Evolutionary conservation across 1,140 invertebrate genomes (phyloP), one percentile per base, ranked within the genome.

Genomic region (Eriocheir sinensis): DNA sequence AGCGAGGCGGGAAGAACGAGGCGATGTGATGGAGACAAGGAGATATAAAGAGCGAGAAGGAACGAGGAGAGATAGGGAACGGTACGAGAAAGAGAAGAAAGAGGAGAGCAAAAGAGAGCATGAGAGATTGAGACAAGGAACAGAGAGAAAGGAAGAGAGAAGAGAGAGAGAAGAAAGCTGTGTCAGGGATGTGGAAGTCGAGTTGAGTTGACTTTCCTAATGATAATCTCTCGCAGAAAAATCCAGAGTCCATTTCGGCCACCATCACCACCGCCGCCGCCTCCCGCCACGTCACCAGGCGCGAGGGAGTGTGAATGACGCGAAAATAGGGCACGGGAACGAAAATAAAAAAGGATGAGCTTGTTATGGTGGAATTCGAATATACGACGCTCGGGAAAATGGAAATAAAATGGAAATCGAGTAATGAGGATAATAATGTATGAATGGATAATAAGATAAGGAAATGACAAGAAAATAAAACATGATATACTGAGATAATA

Each of bases 111-210:
- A 53, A 38, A 53, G 81, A 53, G 89, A 30, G 89, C 30, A 21
- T 21, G 40, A 30, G 32, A 53, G 41, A n/a, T 15, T 0, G n/a
- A 3, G 15, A n/a, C 17, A 15, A 89, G 40, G 27, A 21, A 34
- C 0, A 85, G 91, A 86, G 41, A 83, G 81, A 85, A 27, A 83
- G 91, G 48, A 41, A 36, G 92, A 93, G 41, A 53, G 92, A 86
- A 86, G 40, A 53, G 81, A 86, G 92, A 85, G 44, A 53, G 81
- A 85, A 2, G 40, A 53, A 34, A 15, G 4, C 3, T 27, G 60
- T 1, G 32, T 0, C n/a, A 48, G 41, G 15, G 38, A 53, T 17
- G 44, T 60, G 27, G 2, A n/a, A 48, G 6, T 60, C 41, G 21
- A 21, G 44, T 9, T 60, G 89, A 53, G 60, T 44, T 32, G 32